A percentile compares a stretch with the other conserved stretches of the same genome.
Conservation (phyloP, 2,888 invertebrate species). For the Drosophila glabriapex region DNA sequence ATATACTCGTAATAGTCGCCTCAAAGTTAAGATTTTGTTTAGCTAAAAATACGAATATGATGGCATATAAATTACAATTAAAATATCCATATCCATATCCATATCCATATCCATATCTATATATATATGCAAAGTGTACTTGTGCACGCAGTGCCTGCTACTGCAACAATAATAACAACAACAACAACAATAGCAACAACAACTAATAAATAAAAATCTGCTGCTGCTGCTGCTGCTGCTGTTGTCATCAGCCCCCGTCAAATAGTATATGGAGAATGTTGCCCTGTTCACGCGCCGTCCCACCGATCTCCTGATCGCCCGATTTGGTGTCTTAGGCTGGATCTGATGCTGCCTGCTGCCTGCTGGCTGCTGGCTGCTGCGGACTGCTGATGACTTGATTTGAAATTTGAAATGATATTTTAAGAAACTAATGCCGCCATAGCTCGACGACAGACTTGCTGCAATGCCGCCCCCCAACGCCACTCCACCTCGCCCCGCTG, state of each 20-base stretch:
- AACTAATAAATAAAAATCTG: conserved; percentile 52
- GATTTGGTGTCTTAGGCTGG: conserved; percentile 50
- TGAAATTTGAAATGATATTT: conserved; percentile 77
- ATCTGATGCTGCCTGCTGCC: conserved; percentile 33
- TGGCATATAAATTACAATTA: conserved; percentile 77
- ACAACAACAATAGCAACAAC: conserved; percentile 18
- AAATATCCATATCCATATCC: conserved; percentile 35
- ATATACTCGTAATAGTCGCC: background rate
- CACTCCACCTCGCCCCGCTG: background rate
- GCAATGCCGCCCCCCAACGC: background rate
- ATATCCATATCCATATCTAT: conserved; percentile 37
- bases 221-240: conserved; percentile 9
- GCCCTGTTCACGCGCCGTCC: conserved; percentile 5
- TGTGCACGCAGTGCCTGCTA: conserved; percentile 38
- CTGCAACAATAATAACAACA: background rate
- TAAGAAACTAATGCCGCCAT: conserved; percentile 74
- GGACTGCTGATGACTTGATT: conserved; percentile 72
- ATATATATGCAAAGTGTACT: conserved; percentile 26
- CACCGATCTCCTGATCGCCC: conserved; percentile 1
- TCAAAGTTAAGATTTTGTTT: conserved; percentile 30
- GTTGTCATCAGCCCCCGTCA: conserved; percentile 36
- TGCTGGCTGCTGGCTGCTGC: conserved; percentile 28
- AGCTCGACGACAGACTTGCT: conserved; percentile 45
- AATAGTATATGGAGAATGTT: conserved; percentile 15
- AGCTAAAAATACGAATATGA: conserved; percentile 67